Percentiles rank a stretch among this genome's conserved stretches.
Evolutionary conservation across 1,140 invertebrate genomes (phyloP).

Genomic region (Eriosoma lanigerum): DNA sequence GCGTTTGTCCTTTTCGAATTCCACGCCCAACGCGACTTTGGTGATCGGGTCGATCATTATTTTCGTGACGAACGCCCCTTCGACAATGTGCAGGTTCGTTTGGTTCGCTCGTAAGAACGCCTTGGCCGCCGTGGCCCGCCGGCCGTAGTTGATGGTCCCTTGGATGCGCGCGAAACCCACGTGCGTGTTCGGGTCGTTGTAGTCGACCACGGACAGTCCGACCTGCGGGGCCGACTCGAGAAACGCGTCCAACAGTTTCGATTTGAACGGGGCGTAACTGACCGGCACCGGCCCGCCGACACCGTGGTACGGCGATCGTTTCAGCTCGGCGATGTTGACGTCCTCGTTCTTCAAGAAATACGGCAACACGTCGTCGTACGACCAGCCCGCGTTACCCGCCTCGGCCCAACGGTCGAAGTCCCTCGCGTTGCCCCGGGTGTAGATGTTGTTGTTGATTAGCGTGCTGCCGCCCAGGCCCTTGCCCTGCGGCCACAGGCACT

Average conservation of each 20-base stretch:
- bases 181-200: slow-evolving; percentile 60
- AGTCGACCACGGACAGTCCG: slow-evolving; percentile 61
- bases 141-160: slow-evolving; percentile 59
- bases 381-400: slow-evolving; percentile 68
- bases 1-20: slow-evolving; percentile 60
- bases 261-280: slow-evolving; percentile 53
- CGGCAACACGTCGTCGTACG: slow-evolving; percentile 64
- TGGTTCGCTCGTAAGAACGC: slow-evolving; percentile 64
- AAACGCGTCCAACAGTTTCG: slow-evolving; percentile 59
- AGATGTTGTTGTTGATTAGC: slow-evolving; percentile 85
- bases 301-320: slow-evolving; percentile 58
- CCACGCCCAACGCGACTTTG: slow-evolving; percentile 63
- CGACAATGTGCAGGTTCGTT: slow-evolving; percentile 63
- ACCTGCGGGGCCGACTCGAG: slow-evolving; percentile 61
- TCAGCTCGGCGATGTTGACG: slow-evolving; percentile 56
- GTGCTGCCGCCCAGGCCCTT: slow-evolving; percentile 73
- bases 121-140: slow-evolving; percentile 63
- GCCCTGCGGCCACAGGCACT: slow-evolving; percentile 65
- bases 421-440: slow-evolving; percentile 74
- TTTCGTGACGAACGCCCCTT: slow-evolving; percentile 62
- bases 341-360: slow-evolving; percentile 63
- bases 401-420: slow-evolving; percentile 77
- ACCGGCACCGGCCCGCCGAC: slow-evolving; percentile 55
- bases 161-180: slow-evolving; percentile 58
- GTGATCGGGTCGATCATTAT: slow-evolving; percentile 63